A percentile compares a stretch with the other conserved stretches of the same genome.
These are phyloP conservation scores for Neolamprologus multifasciatus DNA, from an alignment of 2,797 vertebrate genomes.

Conservation along the genomic window DNA sequence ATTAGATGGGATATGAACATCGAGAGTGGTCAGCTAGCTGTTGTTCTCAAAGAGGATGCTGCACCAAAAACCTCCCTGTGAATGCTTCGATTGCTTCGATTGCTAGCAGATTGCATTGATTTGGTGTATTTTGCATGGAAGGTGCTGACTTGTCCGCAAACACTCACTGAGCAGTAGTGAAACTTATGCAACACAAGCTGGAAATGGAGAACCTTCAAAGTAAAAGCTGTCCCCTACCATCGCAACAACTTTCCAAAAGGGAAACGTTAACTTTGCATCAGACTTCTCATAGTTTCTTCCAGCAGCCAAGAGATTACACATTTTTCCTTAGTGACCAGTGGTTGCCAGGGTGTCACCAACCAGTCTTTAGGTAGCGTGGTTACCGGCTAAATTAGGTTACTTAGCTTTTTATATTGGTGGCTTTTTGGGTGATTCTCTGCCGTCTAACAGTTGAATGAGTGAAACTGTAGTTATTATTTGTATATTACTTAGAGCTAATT, in stretches of 20 bases:
- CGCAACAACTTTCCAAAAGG: not conserved
- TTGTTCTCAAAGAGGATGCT: not conserved
- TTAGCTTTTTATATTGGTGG: not conserved
- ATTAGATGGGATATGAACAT: not conserved
- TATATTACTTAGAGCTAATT: not conserved
- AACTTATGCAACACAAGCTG: not conserved
- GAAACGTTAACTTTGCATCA: not conserved
- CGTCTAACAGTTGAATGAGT: not conserved
- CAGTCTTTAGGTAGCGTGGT: not conserved
- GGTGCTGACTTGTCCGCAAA: not conserved
- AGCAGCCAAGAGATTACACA: fast-evolving
- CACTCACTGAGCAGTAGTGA: not conserved
- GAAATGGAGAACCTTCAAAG: not conserved
- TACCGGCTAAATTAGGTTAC: fast-evolving
- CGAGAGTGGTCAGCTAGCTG: fast-evolving
- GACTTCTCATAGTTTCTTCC: not conserved
- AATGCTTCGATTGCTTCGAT: not conserved
- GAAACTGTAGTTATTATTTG: not conserved
- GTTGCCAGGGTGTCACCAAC: not conserved
- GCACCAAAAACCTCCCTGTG: not conserved
- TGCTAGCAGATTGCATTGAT: not conserved
- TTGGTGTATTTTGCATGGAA: not conserved
- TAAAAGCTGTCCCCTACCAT: not conserved
- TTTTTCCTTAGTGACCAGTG: not conserved
- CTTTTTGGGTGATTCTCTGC: not conserved